phyloP scores from a whole-genome alignment of 2,113 vertebrate species.

The Corythornis madagascariensis region DNA sequence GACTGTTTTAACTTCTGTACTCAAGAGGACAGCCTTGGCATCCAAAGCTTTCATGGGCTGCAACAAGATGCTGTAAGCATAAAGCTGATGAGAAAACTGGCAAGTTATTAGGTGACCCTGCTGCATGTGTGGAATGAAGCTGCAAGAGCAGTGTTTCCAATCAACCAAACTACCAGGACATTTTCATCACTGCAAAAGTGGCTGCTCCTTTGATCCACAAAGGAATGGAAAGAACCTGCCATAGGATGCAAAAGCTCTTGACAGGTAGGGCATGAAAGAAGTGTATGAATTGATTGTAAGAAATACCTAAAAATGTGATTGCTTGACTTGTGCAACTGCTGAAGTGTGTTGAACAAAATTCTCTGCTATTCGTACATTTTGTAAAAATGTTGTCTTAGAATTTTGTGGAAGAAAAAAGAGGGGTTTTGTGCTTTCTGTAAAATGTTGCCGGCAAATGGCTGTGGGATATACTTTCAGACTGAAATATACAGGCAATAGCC shows the following conservation, averaged over 20 bases:
- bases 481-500: background rate
- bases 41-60: background rate
- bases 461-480: background rate
- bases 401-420: background rate
- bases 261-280: background rate
- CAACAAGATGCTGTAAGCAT: background rate
- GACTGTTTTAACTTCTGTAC: background rate
- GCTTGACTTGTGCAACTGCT: background rate
- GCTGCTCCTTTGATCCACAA: background rate
- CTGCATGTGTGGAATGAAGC: background rate
- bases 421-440: background rate
- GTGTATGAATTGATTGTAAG: background rate
- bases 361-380: background rate
- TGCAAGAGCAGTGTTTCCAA: background rate
- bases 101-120: background rate
- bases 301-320: background rate
- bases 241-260: background rate
- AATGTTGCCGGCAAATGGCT: background rate
- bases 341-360: background rate
- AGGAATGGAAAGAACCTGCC: background rate
- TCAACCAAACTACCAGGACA: background rate
- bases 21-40: background rate
- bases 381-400: background rate
- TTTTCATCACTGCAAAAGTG: background rate
- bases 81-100: background rate